Evolutionary conservation across 2,797 vertebrate species (phyloP).

Genomic region (Clarias laeviceps): DNA sequence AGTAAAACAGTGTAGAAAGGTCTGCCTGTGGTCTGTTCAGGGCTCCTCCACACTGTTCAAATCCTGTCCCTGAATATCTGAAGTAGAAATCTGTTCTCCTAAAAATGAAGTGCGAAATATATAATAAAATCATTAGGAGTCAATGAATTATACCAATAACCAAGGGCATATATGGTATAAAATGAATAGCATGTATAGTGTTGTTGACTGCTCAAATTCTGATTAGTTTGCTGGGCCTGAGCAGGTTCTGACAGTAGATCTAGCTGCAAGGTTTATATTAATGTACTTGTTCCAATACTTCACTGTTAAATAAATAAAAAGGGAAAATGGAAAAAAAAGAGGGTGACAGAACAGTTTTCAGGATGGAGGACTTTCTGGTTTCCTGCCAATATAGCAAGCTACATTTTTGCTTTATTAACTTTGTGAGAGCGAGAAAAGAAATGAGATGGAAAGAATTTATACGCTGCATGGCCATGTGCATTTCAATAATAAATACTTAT

Average conservation of each 20-base stretch:
- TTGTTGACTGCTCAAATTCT: not conserved
- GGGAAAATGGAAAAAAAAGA: not conserved
- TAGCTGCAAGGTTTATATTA: not conserved
- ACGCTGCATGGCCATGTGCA: not conserved
- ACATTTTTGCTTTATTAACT: not conserved
- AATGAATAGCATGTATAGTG: not conserved
- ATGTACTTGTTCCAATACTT: not conserved
- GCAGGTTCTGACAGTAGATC: not conserved
- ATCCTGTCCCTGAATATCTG: not conserved
- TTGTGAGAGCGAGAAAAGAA: not conserved
- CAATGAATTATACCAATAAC: not conserved
- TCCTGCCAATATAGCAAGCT: not conserved
- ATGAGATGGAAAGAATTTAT: not conserved
- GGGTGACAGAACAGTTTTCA: not conserved
- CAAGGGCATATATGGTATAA: not conserved
- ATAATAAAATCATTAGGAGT: not conserved
- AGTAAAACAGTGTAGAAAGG: too few relatives aligned
- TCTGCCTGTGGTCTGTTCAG: slow-evolving; percentile 4
- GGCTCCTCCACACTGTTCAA: not conserved
- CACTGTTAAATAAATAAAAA: not conserved
- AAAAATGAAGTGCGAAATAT: not conserved
- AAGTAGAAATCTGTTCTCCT: not conserved
- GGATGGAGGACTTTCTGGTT: not conserved
- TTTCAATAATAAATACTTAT: too few relatives aligned
- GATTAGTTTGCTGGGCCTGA: not conserved